Conservation (phyloP, 2,797 vertebrate genomes). For the Lagocephalus sceleratus region DNA sequence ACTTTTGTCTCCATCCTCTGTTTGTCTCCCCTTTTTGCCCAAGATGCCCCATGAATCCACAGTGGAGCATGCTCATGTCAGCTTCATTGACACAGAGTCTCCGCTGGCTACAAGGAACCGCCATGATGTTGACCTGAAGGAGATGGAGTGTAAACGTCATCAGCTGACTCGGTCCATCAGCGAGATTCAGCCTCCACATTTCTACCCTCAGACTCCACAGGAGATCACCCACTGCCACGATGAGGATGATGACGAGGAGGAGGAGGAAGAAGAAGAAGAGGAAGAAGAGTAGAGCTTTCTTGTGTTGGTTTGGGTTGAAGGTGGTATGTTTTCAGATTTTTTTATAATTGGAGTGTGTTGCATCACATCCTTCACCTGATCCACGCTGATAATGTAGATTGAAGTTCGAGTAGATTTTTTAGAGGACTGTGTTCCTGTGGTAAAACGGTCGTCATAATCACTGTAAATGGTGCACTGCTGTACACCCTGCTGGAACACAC, state of each 20-base stretch:
- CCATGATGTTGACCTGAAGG: slow-evolving; percentile 84
- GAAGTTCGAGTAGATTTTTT: not conserved
- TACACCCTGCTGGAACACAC: not conserved
- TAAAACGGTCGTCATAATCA: not conserved
- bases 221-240: slow-evolving; percentile 99
- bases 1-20: too few relatives aligned
- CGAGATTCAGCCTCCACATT: slow-evolving; percentile 93
- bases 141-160: slow-evolving; percentile 85
- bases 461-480: not conserved
- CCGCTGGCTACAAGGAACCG: slow-evolving; percentile 93
- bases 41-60: slow-evolving; percentile 98
- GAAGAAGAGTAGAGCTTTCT: slow-evolving; percentile 3
- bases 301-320: not conserved
- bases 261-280: slow-evolving; percentile 64
- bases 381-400: too few relatives aligned
- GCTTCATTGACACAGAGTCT: slow-evolving; percentile 86
- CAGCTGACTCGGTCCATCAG: slow-evolving; percentile 92
- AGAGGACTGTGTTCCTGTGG: not conserved
- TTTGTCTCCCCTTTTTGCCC: slow-evolving; percentile 12
- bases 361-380: too few relatives aligned
- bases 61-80: slow-evolving; percentile 88
- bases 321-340: not conserved
- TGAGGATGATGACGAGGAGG: slow-evolving; percentile 94
- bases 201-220: slow-evolving; percentile 91
- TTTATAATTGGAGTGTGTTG: not conserved